Conservation (phyloP, 2,888 invertebrate genomes). For the Eupithecia exiguata region DNA sequence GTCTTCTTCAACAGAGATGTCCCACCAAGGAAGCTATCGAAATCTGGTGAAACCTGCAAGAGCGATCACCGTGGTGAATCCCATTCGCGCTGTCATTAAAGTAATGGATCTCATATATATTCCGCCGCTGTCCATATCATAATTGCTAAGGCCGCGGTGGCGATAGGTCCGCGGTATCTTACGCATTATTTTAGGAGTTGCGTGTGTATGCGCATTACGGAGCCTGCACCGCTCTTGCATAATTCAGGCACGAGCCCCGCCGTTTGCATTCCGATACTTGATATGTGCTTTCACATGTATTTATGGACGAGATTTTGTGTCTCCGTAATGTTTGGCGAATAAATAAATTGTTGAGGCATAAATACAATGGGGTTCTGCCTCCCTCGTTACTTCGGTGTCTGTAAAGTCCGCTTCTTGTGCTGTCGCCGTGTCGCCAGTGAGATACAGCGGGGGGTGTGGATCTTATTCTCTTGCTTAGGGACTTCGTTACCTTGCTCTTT, state of each 20-base stretch:
- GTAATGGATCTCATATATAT: slow-evolving; percentile 62
- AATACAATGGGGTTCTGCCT: slow-evolving; percentile 80
- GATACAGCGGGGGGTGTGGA: slow-evolving; percentile 64
- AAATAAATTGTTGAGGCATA: slow-evolving; percentile 82
- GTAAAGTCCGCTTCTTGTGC: slow-evolving; percentile 79
- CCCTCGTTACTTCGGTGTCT: slow-evolving; percentile 82
- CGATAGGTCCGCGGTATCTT: slow-evolving; percentile 54
- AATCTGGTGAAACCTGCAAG: slow-evolving; percentile 64
- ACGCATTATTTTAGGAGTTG: slow-evolving; percentile 76
- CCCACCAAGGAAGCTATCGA: slow-evolving; percentile 45
- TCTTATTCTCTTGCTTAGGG: slow-evolving; percentile 74
- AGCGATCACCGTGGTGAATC: slow-evolving; percentile 66
- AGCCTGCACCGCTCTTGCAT: slow-evolving; percentile 77
- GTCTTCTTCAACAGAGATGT: slow-evolving; percentile 67
- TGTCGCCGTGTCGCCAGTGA: slow-evolving; percentile 77
- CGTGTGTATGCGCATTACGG: slow-evolving; percentile 76
- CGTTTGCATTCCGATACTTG: slow-evolving; percentile 84
- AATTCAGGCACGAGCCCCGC: slow-evolving; percentile 81
- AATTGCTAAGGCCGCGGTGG: slow-evolving; percentile 50
- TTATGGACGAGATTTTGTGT: slow-evolving; percentile 84
- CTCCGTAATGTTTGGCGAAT: slow-evolving; percentile 83
- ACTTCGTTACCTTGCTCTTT: slow-evolving; percentile 78
- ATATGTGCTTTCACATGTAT: slow-evolving; percentile 84
- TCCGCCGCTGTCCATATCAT: slow-evolving; percentile 39
- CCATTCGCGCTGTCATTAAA: slow-evolving; percentile 67